Base-by-base conservation (phyloP, 2,888 invertebrate species). In the Lumbricus terrestris region DNA sequence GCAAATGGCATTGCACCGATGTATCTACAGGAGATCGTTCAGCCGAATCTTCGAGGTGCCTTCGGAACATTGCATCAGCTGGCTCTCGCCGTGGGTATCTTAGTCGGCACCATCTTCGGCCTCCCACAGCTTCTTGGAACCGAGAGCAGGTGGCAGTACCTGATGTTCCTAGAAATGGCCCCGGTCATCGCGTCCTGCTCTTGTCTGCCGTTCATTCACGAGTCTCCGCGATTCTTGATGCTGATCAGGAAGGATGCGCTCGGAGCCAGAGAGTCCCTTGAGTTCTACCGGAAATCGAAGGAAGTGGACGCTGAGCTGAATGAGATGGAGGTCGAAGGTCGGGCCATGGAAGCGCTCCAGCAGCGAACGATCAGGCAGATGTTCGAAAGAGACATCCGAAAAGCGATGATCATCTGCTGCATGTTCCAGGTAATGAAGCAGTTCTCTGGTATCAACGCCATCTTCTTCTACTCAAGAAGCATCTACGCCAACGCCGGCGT, bases 371-470 rank as follows among this genome's bases (percentile, higher is more conserved):
- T 82, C 6, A 16, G 82, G 15, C 82, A 82, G 82, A 82, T 82
- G 82, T 82, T 82, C 34, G 33, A 15, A 33, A 82, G 82, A 3
- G 33, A 82, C 82, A 82, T 82, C 34, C 18, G 82, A 82, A 82
- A 29, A 82, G 97, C 99, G 35, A 96, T 99, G 92, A 96, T 98
- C 93, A 98, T 99, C 94, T 98, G 98, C 93, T 97, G 98, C 93
- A 97, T 98, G 92, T 98, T 98, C 97, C 98, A 98, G 95, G 96
- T 99, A 92, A 98, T 98, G 90, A 99, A 99, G 95, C 99, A 99
- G 95, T 97, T 99, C 93, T 98, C 98, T 93, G 99, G 99, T 94
- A 99, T 99, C 95, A 99, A 99, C 96, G 98, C 98, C 95, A 98
- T 98, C 93, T 98, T 99, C 96, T 98, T 98, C 96, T 99, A 98